A percentile compares a stretch with the other conserved stretches of the same genome.
phyloP scores from a whole-genome alignment of 2,113 vertebrate species.

The Ariopsis seemanni region DNA sequence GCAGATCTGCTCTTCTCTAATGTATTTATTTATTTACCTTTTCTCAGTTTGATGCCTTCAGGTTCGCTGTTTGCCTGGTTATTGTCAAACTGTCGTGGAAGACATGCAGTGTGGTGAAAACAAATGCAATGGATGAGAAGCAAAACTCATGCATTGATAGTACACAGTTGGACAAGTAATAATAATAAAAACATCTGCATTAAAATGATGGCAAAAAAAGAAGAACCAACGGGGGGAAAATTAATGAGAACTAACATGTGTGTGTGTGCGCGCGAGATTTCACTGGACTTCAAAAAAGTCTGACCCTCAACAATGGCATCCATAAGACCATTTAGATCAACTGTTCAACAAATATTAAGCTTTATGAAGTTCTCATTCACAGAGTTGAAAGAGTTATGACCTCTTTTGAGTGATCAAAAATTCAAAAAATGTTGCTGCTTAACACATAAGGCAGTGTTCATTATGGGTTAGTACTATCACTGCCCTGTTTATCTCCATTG shows the following conservation, averaged over 20 bases:
- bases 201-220: constrained; percentile 30
- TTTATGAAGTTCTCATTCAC: background rate
- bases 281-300: too few relatives aligned
- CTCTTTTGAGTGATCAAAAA: background rate
- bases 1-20: constrained; percentile 1
- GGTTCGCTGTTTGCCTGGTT: constrained; percentile 72
- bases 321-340: background rate
- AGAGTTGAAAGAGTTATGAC: background rate
- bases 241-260: too few relatives aligned
- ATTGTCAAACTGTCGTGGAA: constrained; percentile 76
- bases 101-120: constrained; percentile 69
- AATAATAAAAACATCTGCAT: background rate
- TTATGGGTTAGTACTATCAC: background rate
- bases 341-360: background rate
- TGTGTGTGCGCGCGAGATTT: too few relatives aligned
- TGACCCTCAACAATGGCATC: too few relatives aligned
- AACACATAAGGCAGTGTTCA: background rate
- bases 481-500: background rate
- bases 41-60: constrained; percentile 68
- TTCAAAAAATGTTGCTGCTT: background rate
- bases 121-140: constrained; percentile 28
- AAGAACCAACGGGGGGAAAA: background rate
- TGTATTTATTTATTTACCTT: constrained; percentile 69
- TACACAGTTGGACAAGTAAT: background rate
- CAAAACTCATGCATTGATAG: constrained; percentile 25